phyloP scores from a whole-genome alignment of 2,113 vertebrate species.

The Dolichotis patagonum region DNA sequence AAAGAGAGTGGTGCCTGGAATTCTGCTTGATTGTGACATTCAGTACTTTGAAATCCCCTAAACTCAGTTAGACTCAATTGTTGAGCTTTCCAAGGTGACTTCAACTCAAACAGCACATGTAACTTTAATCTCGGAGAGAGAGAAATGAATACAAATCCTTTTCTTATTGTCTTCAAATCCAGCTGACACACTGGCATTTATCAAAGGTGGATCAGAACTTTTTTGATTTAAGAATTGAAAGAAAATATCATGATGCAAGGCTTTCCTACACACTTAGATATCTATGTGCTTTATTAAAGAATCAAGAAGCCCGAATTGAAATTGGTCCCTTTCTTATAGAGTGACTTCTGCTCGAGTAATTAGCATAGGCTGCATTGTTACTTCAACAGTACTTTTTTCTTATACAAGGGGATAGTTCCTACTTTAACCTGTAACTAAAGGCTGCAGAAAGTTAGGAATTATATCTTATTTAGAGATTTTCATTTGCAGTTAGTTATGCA shows the following conservation, averaged over 20 bases:
- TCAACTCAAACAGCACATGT: neutral
- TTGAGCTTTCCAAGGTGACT: constrained; percentile 48
- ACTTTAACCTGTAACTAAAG: neutral
- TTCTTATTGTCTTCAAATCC: constrained; percentile 74
- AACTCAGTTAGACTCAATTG: constrained; percentile 3
- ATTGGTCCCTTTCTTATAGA: neutral
- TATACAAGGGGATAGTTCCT: neutral
- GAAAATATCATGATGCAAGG: neutral
- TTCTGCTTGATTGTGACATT: constrained; percentile 49
- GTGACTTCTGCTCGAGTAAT: neutral
- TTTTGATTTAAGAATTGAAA: constrained; percentile 29
- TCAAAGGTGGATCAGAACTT: constrained; percentile 35
- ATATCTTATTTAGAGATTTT: neutral
- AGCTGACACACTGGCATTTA: constrained; percentile 40
- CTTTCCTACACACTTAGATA: neutral
- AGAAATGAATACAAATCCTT: constrained; percentile 50
- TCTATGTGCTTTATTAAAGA: constrained; percentile 39
- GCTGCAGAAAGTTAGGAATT: neutral
- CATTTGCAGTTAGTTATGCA: neutral
- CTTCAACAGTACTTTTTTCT: neutral
- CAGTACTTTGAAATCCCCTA: neutral
- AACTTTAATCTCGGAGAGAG: constrained; percentile 18
- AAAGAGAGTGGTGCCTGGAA: neutral
- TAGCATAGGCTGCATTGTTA: neutral
- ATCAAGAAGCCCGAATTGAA: constrained; percentile 16